Conservation (phyloP, 2,797 vertebrate genomes). For the Orientallactaga sibirica region DNA sequence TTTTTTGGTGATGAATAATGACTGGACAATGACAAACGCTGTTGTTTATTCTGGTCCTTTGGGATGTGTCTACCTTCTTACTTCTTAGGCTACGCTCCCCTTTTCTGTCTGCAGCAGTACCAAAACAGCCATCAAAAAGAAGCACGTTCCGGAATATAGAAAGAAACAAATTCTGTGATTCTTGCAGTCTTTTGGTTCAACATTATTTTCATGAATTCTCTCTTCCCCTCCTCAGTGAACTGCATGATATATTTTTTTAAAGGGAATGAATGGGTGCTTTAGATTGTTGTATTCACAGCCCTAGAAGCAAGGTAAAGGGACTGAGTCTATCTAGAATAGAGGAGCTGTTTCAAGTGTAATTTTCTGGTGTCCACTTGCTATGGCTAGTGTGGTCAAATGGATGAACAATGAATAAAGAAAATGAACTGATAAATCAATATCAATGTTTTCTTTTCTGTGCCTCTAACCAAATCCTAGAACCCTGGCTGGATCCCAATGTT, state of each 20-base stretch:
- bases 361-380: conserved; percentile 67
- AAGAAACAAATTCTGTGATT: conserved; percentile 41
- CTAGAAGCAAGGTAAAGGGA: conserved; percentile 1
- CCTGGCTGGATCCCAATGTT: conserved; percentile 54
- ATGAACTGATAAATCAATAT: conserved; percentile 79
- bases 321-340: conserved; percentile 53
- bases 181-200: conserved; percentile 45
- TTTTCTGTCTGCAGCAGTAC: neutral
- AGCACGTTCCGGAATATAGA: neutral
- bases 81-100: neutral
- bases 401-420: conserved; percentile 77
- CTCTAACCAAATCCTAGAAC: conserved; percentile 69
- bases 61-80: conserved; percentile 19
- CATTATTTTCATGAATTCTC: conserved; percentile 49
- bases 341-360: conserved; percentile 77
- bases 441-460: conserved; percentile 69
- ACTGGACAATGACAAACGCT: neutral
- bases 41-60: conserved; percentile 27
- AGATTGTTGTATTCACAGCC: neutral
- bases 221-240: neutral
- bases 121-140: conserved; percentile 14
- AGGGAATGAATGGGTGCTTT: conserved; percentile 51
- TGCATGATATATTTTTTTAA: conserved; percentile 31
- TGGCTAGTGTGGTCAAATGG: conserved; percentile 64
- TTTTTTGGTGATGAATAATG: neutral